Conservation (phyloP, 1,140 invertebrate species). For the Bilobella aurantiaca region DNA sequence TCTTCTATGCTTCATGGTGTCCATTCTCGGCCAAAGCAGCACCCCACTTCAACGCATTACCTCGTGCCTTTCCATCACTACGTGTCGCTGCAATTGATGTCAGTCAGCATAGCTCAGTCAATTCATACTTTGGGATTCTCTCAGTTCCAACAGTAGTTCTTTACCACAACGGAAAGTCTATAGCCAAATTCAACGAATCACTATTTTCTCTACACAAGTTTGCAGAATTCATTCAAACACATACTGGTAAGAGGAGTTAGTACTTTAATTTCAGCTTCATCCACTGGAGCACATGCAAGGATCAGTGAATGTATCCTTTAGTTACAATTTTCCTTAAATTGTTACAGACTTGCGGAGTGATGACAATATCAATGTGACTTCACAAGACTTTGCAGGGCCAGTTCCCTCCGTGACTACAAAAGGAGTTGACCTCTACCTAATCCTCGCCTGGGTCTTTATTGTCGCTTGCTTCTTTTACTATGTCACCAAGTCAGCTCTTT, state of each 20-base stretch:
- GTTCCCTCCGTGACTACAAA: conserved; percentile 58
- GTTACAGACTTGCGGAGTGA: background rate
- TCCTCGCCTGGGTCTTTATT: conserved; percentile 77
- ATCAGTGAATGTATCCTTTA: background rate
- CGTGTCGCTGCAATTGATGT: conserved; percentile 84
- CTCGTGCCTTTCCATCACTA: conserved; percentile 65
- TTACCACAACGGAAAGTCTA: conserved; percentile 80
- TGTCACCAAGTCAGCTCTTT: conserved; percentile 65
- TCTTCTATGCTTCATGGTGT: conserved; percentile 84
- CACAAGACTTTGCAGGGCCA: conserved; percentile 66
- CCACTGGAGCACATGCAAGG: too few relatives aligned
- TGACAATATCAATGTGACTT: conserved; percentile 48
- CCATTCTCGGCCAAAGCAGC: conserved; percentile 80
- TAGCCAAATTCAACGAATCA: conserved; percentile 76
- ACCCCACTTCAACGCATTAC: conserved; percentile 79
- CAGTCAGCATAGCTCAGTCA: conserved; percentile 59
- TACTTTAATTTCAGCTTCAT: background rate
- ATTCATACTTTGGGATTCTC: conserved; percentile 86
- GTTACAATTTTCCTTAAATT: background rate
- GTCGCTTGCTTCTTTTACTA: conserved; percentile 62
- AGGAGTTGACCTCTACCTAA: conserved; percentile 69
- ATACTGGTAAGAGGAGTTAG: conserved; percentile 50
- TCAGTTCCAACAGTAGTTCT: conserved; percentile 83
- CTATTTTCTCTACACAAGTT: conserved; percentile 69
- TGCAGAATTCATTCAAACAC: conserved; percentile 65